These are phyloP conservation scores for Chrysemys picta DNA, from an alignment of 2,113 vertebrate species.

Conservation along the genomic window DNA sequence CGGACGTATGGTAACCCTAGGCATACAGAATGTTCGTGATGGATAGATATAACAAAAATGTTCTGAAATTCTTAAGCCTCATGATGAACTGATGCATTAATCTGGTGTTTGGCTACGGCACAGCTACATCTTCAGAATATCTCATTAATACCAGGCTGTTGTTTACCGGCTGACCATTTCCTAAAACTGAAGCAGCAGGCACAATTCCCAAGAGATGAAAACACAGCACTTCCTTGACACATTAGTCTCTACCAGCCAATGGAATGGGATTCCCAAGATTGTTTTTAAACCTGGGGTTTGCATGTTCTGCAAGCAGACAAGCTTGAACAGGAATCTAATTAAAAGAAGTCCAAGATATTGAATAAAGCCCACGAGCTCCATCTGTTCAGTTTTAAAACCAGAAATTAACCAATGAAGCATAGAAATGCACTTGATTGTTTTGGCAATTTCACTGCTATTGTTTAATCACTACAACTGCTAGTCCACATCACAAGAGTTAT, in stretches of 20 bases:
- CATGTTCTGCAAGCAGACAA: conserved; percentile 34
- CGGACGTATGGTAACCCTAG: too few relatives aligned
- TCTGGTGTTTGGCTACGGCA: conserved; percentile 50
- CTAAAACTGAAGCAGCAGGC: conserved; percentile 41
- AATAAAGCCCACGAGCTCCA: conserved; percentile 59
- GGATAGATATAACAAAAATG: conserved; percentile 19
- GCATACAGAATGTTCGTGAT: conserved; percentile 13
- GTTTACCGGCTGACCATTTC: conserved; percentile 52
- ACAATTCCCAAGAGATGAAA: not conserved
- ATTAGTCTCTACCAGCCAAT: conserved; percentile 44
- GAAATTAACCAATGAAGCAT: not conserved
- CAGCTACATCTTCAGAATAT: conserved; percentile 48
- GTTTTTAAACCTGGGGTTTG: conserved; percentile 53
- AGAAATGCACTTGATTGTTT: conserved; percentile 25
- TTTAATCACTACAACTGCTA: not conserved
- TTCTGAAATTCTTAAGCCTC: conserved; percentile 58
- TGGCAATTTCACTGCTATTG: not conserved
- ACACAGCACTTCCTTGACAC: conserved; percentile 21
- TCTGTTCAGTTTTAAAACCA: conserved; percentile 58
- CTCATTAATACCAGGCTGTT: conserved; percentile 58
- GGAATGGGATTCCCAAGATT: conserved; percentile 43
- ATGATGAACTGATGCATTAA: conserved; percentile 19
- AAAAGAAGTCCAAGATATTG: conserved; percentile 39
- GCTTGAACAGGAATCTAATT: conserved; percentile 62
- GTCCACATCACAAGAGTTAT: not conserved